Conservation (phyloP, 2,113 vertebrate genomes). For the Anolis sagrei region DNA sequence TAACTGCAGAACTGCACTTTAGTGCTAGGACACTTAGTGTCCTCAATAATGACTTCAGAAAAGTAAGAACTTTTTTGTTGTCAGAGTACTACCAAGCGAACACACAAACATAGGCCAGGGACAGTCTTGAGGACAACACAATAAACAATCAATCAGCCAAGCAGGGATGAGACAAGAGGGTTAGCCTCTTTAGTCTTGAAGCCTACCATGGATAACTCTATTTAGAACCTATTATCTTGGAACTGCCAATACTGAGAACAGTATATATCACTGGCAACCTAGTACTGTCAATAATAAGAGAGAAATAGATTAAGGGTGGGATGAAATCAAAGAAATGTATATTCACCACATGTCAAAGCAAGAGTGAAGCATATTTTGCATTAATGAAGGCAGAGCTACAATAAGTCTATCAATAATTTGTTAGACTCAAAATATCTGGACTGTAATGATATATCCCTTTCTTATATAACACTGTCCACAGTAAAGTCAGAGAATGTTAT, state of each 20-base stretch:
- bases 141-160: no score
- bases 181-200: neutral
- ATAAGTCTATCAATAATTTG: neutral
- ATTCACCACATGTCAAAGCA: neutral
- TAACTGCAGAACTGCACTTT: slow-evolving; percentile 12
- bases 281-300: neutral
- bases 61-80: neutral
- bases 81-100: neutral
- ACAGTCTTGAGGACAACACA: no score
- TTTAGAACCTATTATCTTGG: neutral
- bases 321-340: neutral
- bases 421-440: neutral
- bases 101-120: no score
- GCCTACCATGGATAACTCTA: neutral
- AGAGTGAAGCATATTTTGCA: neutral
- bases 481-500: neutral
- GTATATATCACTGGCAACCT: neutral
- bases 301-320: neutral
- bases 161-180: no score
- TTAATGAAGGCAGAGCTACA: neutral
- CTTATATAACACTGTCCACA: neutral
- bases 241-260: neutral
- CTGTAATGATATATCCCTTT: neutral
- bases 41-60: slow-evolving; percentile 31
- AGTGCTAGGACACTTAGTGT: neutral